Percentiles rank a stretch among this genome's conserved stretches.
Conservation (phyloP, 1,140 invertebrate species). For the Magallana gigas region DNA sequence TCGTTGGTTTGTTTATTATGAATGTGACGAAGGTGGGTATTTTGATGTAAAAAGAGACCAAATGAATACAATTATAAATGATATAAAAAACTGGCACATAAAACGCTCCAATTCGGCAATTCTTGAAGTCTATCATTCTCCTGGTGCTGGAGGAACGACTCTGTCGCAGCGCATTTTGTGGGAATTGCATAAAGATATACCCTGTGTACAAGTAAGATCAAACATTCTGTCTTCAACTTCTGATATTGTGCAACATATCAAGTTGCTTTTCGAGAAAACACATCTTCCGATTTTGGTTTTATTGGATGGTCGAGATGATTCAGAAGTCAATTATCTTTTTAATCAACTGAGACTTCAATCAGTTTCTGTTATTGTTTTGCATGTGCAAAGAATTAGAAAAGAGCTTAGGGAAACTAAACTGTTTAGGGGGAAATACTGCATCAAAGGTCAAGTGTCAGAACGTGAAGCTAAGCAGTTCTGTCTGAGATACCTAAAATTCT, state of each 20-base stretch:
- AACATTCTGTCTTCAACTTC: constrained; percentile 36
- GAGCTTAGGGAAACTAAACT: not conserved
- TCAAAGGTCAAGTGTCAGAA: constrained; percentile 46
- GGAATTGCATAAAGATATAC: constrained; percentile 50
- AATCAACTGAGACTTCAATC: constrained; percentile 16
- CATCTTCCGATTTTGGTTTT: constrained; percentile 46
- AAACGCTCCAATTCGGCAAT: constrained; percentile 41
- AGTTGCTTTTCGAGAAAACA: constrained; percentile 54
- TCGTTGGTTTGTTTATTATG: constrained; percentile 53
- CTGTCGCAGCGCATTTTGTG: constrained; percentile 59
- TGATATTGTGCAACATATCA: constrained; percentile 43
- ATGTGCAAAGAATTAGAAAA: constrained; percentile 41
- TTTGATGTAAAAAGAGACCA: constrained; percentile 57
- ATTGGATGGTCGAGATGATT: constrained; percentile 47
- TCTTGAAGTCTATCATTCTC: constrained; percentile 54
- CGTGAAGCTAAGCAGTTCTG: constrained; percentile 42
- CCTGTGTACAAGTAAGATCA: constrained; percentile 57
- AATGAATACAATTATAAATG: constrained; percentile 44
- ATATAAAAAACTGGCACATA: constrained; percentile 43
- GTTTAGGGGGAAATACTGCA: constrained; percentile 2
- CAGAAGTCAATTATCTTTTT: constrained; percentile 25
- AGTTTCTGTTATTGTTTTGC: constrained; percentile 31
- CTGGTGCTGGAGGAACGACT: constrained; percentile 61
- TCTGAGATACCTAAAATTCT: constrained; percentile 9
- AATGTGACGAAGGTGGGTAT: constrained; percentile 1